Percentiles rank a stretch among this genome's conserved stretches.
These are phyloP conservation scores for Psix sp. DNA, from an alignment of 1,140 invertebrate species.

Conservation along the genomic window DNA sequence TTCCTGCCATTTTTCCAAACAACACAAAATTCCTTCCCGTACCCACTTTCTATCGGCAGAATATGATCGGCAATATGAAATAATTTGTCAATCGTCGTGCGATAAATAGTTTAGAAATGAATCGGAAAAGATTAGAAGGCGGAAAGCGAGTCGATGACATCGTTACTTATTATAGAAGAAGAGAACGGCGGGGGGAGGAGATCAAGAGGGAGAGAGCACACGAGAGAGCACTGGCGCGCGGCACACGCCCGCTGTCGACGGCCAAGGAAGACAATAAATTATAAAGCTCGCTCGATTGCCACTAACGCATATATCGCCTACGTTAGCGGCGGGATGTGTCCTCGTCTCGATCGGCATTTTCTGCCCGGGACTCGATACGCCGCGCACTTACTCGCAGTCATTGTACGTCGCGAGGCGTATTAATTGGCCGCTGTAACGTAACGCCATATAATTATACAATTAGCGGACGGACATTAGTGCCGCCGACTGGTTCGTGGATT, in stretches of 20 bases:
- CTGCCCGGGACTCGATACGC: slow-evolving; percentile 36
- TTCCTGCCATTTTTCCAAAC: no score
- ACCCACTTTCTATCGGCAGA: no score
- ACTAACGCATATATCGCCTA: slow-evolving; percentile 58
- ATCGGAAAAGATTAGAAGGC: slow-evolving; percentile 8
- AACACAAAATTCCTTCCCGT: no score
- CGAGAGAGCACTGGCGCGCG: slow-evolving; percentile 50
- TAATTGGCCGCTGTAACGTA: slow-evolving; percentile 71
- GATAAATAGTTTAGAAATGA: no score
- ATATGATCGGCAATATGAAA: no score
- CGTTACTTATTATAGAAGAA: slow-evolving; percentile 43
- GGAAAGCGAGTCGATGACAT: slow-evolving; percentile 27
- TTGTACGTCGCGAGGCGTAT: slow-evolving; percentile 67
- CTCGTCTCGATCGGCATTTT: slow-evolving; percentile 54
- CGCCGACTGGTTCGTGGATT: slow-evolving; percentile 67
- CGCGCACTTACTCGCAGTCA: slow-evolving; percentile 53
- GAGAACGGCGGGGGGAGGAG: slow-evolving; percentile 24
- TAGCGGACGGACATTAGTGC: slow-evolving; percentile 70
- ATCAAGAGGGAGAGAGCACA: slow-evolving; percentile 34
- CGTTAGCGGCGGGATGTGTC: slow-evolving; percentile 52
- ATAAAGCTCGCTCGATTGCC: slow-evolving; percentile 66
- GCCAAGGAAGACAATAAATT: slow-evolving; percentile 72
- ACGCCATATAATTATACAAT: slow-evolving; percentile 77
- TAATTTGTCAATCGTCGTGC: no score
- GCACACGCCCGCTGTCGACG: slow-evolving; percentile 67